Percentiles rank a stretch among this genome's conserved stretches.
phyloP scores from a whole-genome alignment of 2,888 invertebrate genomes.

The Tigriopus californicus region DNA sequence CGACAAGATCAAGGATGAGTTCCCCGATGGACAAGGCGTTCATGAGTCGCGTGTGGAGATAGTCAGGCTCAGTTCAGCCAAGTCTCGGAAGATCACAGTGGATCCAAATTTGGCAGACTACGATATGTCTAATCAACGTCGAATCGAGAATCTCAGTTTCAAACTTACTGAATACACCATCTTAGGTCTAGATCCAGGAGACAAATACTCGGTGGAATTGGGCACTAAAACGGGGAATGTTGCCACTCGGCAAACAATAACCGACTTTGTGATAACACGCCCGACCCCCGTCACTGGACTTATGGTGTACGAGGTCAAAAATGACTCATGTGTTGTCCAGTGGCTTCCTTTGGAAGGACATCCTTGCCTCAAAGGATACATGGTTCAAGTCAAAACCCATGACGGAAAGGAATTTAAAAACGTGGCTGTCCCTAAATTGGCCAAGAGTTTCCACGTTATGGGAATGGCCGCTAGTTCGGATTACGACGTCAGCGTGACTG shows the following conservation, averaged over 20 bases:
- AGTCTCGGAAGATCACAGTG: too few relatives aligned
- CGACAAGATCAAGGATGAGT: not conserved
- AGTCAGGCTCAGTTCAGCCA: too few relatives aligned
- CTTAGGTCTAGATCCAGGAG: constrained; percentile 10
- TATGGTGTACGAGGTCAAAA: not conserved
- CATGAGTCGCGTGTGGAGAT: too few relatives aligned
- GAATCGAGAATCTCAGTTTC: constrained; percentile 2
- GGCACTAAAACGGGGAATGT: constrained; percentile 9
- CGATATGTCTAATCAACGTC: not conserved
- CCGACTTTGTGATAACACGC: constrained; percentile 1
- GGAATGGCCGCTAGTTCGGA: not conserved
- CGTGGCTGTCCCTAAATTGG: not conserved
- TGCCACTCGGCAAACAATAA: constrained; percentile 7
- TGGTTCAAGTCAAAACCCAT: not conserved
- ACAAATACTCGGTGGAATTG: not conserved
- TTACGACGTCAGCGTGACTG: not conserved
- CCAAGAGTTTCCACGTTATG: not conserved
- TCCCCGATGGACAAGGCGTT: too few relatives aligned
- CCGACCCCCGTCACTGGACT: not conserved
- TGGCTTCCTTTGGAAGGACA: constrained; percentile 8
- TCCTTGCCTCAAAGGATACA: constrained; percentile 3
- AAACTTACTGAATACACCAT: constrained; percentile 11
- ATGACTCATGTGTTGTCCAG: not conserved
- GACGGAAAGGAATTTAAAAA: not conserved
- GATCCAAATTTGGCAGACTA: too few relatives aligned